Base-by-base conservation (phyloP, 2,888 invertebrate genomes). In the Pycnomerus fuliginosus region DNA sequence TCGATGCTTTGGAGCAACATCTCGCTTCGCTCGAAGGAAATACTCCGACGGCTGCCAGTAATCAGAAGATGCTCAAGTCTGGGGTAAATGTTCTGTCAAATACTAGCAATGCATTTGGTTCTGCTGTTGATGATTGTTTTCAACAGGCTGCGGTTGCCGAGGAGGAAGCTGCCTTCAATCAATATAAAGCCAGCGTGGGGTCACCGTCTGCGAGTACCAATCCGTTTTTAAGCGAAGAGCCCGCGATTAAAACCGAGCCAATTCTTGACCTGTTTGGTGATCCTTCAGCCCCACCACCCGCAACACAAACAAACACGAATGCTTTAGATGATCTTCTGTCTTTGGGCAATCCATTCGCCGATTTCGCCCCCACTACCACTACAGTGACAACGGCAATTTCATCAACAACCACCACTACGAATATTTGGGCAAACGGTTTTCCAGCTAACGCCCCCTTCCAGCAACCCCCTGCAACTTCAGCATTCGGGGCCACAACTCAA, bases 1-100 rank as follows among this genome's bases (percentile, higher is more conserved):
- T 99, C 48, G 98, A 99, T 73, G 98, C 99, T 1, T 76, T 99
- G 55, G 99, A 99, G 70, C 92, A 95, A 50, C 99, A 99, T 75
- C 82, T 99, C 49, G 90, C 90, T 17, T 85, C 92, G 0, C 74
- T 99, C 48, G 99, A 99, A 71, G 97, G 98, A 37, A 90, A 90
- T 65, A 91, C 91, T 3, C 91, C 90, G 17, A 90, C 90, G 10
- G 84, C 90, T 2, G 85, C 88, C 46, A 86, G 85, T 74, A 85
- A 89, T 74, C 87, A 91, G 75, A 90, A 89, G 77, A 90, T 88
- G 80, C 84, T 92, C 66, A 90, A 90, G 71, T 87, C 87, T 70
- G 92, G 90, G 69, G 90, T 92, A 75, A 85, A 87, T 62, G 91
- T 87, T 56, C 79, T 93, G 57, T 89, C 89, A 61, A 89, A 88